Evolutionary conservation across 1,140 invertebrate genomes (phyloP), one percentile per base, ranked within the genome.

Genomic region (Acromyrmex charruanus): DNA sequence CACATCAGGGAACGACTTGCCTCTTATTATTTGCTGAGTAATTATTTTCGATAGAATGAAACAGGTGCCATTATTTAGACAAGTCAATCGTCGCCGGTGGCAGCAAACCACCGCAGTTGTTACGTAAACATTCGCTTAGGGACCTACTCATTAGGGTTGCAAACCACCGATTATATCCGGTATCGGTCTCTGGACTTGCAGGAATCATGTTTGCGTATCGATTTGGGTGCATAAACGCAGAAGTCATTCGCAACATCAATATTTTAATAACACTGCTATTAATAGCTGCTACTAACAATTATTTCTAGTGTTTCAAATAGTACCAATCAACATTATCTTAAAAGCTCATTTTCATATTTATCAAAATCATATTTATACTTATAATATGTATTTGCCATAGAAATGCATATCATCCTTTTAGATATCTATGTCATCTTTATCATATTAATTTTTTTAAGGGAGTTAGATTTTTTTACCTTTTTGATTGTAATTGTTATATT

Each of bases 21-120:
- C 4, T 49, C 31, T 49, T 51, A 18, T 68, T 88, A 75, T 92
- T 92, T 91, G 88, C 77, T 21, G 21, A 87, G 81, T 90, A 92
- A 92, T 92, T 92, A 92, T 91, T 91, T 88, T 90, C 85, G 91
- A 75, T 88, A 74, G 53, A 86, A 63, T 59, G 69, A 35, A 61
- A 87, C 77, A 87, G 90, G 72, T 86, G 74, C 72, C 39, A 51
- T 91, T 91, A 91, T 92, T 92, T 91, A 86, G 79, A 85, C 86
- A 86, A 92, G 89, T 91, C 91, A 88, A 91, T 92, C 86, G 87
- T 85, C 51, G 79, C 86, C 81, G 79, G 44, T 84, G 77, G 80
- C 81, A 59, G 84, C 77, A 77, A 89, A 65, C 59, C 55, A 21
- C 44, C 35, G 77, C 25, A 72, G 44, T 88, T 85, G 77, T 53